Base-by-base conservation (phyloP, 2,797 vertebrate genomes). In the Hemibagrus guttatus region DNA sequence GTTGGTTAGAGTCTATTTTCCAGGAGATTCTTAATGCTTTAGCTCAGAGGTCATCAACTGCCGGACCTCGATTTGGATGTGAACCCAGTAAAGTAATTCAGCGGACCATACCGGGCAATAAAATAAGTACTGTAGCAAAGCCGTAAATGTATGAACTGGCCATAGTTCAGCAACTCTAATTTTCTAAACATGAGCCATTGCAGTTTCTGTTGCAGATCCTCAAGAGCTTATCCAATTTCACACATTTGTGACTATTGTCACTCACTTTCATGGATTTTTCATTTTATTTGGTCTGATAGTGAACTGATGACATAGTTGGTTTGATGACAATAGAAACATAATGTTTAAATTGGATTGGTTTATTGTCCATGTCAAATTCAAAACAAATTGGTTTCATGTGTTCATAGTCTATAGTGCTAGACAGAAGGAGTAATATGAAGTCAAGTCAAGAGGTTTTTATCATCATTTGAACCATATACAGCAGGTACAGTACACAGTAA, bases 11-110 rank as follows among this genome's bases (percentile, higher is more conserved):
- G 19, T 1, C 31, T 12, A 28, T 49, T 64, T 54, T 42, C 63
- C 61, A 82, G 46, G 42, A 31, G 63, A 66, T 82, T 68, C 17
- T 35, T 82, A 19, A 54, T 66, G 80, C 26, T 52, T 64, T 81
- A 66, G 80, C 61, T 81, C 26, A 28, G 16, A 8, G 42, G n/a
- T 23, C 42, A 5, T 52, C 46, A 64, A 82, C n/a, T 68, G n/a
- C n/a, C 11, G 2, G n/a, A 64, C 23, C 26, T 64, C 26, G 19
- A 8, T 46, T 81, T 81, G 59, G 21, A 63, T 81, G 4, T 63
- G 39, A 58, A 56, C 52, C 6, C 52, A 39, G 75, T 4, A 42
- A 79, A 61, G 74, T 54, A 80, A 80, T 80, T 80, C 58, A 39
- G 11, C 12, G 3, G 78, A 63, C 23, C 35, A 4, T 63, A 42